phyloP scores from a whole-genome alignment of 2,888 invertebrate species.

The Luffia ferchaultella region DNA sequence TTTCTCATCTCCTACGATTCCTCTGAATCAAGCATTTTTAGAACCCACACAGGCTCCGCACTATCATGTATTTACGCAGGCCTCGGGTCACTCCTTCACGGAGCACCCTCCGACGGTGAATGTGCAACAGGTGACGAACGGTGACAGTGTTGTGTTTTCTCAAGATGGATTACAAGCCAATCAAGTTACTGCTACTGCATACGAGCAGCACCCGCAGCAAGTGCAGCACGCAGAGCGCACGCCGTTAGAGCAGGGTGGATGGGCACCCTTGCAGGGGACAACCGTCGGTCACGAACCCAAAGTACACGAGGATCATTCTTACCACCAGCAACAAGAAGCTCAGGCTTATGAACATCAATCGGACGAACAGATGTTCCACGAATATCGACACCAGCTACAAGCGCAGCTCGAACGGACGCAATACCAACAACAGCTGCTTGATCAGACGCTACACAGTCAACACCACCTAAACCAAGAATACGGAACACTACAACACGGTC shows the following conservation, averaged over 20 bases:
- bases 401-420: not conserved
- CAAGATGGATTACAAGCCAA: not conserved
- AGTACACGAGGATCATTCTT: not conserved
- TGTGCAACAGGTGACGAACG: not conserved
- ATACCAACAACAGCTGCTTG: conserved; percentile 45
- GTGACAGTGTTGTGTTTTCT: not conserved
- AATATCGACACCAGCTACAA: conserved; percentile 1
- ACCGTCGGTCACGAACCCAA: conserved; percentile 11
- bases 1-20: conserved; percentile 11
- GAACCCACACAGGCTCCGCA: conserved; percentile 15
- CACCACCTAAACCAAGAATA: conserved; percentile 29
- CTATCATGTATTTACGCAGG: conserved; percentile 29
- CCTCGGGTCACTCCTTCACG: conserved; percentile 22
- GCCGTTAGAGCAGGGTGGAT: conserved; percentile 11
- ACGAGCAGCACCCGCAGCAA: conserved; percentile 8
- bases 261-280: conserved; percentile 11
- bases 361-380: conserved; percentile 18
- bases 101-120: conserved; percentile 16
- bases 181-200: no score
- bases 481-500: not conserved
- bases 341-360: conserved; percentile 47
- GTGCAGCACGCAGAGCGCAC: conserved; percentile 11
- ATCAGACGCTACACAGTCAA: conserved; percentile 49
- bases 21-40: not conserved
- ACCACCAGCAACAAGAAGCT: conserved; percentile 29